A percentile compares a stretch with the other conserved stretches of the same genome.
Evolutionary conservation across 2,888 invertebrate species (phyloP).

Genomic region (Orthosia gothica): DNA sequence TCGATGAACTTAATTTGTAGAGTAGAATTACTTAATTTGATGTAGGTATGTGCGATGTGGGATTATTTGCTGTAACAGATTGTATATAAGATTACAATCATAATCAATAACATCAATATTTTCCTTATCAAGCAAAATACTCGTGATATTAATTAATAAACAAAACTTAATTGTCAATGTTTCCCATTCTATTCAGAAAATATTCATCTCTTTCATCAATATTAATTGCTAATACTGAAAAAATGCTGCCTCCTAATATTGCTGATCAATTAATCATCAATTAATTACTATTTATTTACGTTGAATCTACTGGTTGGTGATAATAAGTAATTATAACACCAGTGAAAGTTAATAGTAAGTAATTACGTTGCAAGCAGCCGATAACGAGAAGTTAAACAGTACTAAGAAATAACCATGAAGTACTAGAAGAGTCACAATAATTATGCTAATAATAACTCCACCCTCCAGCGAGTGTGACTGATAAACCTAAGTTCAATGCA

Average conservation of each 20-base stretch:
- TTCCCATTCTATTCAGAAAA: background rate
- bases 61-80: conserved; percentile 7
- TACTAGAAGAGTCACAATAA: background rate
- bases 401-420: too few relatives aligned
- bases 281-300: background rate
- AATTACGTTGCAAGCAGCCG: background rate
- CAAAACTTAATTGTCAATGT: background rate
- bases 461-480: background rate
- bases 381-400: background rate
- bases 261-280: too few relatives aligned
- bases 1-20: background rate
- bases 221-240: background rate
- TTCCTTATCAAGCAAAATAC: background rate
- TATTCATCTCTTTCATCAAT: background rate
- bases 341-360: background rate
- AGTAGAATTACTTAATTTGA: background rate
- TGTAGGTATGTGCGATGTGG: background rate
- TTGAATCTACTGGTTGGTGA: background rate
- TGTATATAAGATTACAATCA: background rate
- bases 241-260: background rate
- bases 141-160: background rate
- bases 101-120: background rate
- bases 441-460: background rate
- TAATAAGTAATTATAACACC: background rate
- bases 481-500: conserved; percentile 26